Conservation (phyloP, 1,140 invertebrate species). For the Diorhabda sublineata region DNA sequence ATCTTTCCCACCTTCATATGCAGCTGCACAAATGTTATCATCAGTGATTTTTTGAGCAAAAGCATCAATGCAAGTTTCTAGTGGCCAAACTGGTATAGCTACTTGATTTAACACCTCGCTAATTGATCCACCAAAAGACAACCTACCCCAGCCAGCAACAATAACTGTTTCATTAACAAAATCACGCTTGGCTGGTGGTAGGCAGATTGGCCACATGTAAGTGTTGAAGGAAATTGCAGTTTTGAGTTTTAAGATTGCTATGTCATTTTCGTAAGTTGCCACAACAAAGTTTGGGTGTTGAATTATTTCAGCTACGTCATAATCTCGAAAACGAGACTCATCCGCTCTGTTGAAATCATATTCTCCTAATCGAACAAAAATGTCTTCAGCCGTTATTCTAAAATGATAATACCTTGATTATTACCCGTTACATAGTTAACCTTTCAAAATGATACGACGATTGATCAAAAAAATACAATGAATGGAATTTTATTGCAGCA, state of each 20-base stretch:
- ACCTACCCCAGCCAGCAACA: constrained; percentile 71
- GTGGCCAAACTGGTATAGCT: constrained; percentile 75
- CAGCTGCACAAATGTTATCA: constrained; percentile 68
- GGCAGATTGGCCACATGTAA: constrained; percentile 80
- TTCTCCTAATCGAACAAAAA: constrained; percentile 73
- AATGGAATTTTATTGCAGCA: too few species aligned
- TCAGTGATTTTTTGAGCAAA: constrained; percentile 62
- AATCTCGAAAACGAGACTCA: constrained; percentile 63
- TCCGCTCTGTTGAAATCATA: constrained; percentile 65
- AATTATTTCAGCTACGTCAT: constrained; percentile 58
- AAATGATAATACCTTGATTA: background rate
- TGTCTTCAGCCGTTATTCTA: constrained; percentile 55
- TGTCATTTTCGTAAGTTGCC: constrained; percentile 70
- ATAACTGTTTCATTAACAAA: constrained; percentile 63
- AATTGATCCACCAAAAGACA: constrained; percentile 60
- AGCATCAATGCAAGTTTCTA: constrained; percentile 59
- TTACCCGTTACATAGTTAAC: too few species aligned
- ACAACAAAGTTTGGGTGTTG: constrained; percentile 62
- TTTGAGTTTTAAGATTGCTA: constrained; percentile 72
- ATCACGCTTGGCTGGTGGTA: constrained; percentile 61
- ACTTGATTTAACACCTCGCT: constrained; percentile 73
- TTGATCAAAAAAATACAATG: too few species aligned
- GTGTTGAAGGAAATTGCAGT: constrained; percentile 65
- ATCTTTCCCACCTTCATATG: constrained; percentile 66
- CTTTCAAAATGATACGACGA: too few species aligned